Evolutionary conservation across 2,797 vertebrate genomes (phyloP).

Genomic region (Paratrypauchen microcephalus): DNA sequence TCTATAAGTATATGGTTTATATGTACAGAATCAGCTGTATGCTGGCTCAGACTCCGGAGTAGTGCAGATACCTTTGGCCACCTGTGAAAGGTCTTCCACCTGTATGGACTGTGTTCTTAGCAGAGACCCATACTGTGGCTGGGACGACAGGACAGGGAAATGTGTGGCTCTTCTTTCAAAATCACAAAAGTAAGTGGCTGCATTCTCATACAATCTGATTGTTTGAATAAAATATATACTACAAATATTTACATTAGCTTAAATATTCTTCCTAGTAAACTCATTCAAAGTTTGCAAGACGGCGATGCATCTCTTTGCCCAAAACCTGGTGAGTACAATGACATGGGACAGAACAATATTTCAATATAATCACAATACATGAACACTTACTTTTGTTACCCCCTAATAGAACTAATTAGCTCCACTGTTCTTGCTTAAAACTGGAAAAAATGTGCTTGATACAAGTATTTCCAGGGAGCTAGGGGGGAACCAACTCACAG

Average conservation of each 20-base stretch:
- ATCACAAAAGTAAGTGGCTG: slow-evolving; percentile 28
- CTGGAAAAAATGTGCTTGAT: no score
- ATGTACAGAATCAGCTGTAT: slow-evolving; percentile 72
- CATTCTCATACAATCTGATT: neutral
- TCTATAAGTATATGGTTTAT: slow-evolving; percentile 10
- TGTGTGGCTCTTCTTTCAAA: slow-evolving; percentile 63
- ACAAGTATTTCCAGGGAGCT: no score
- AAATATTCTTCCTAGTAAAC: slow-evolving; percentile 50
- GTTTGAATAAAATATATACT: neutral
- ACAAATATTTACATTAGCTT: neutral
- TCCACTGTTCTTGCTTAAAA: no score
- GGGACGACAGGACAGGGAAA: slow-evolving; percentile 53
- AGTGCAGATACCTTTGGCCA: slow-evolving; percentile 74
- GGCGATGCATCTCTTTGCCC: slow-evolving; percentile 73
- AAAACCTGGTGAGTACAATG: slow-evolving; percentile 60
- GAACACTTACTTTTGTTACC: no score
- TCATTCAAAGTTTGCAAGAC: slow-evolving; percentile 77
- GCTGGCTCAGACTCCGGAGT: slow-evolving; percentile 72
- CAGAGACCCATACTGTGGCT: slow-evolving; percentile 82
- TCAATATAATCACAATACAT: no score
- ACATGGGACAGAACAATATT: no score
- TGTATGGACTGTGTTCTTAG: slow-evolving; percentile 81
- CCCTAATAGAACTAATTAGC: no score
- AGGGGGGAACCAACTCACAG: neutral
- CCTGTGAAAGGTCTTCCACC: slow-evolving; percentile 65